A percentile compares a stretch with the other conserved stretches of the same genome.
Evolutionary conservation across 2,113 vertebrate species (phyloP).

Genomic region (Bubo scandiacus): DNA sequence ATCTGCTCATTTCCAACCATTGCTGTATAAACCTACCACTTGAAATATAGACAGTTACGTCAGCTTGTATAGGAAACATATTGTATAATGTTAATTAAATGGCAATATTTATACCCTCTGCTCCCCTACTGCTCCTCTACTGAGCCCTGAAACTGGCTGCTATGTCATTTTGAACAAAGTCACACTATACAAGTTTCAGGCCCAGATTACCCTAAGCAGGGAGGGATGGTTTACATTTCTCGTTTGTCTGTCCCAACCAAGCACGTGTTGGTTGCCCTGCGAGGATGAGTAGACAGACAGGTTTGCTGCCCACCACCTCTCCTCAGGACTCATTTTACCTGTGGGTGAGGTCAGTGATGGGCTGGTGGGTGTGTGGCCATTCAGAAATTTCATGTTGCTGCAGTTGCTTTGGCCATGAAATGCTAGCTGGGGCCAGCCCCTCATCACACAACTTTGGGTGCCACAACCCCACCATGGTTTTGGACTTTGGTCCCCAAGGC

Average conservation of each 20-base stretch:
- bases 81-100: slow-evolving; percentile 24
- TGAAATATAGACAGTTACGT: slow-evolving; percentile 26
- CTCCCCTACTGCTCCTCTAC: neutral
- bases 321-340: accelerated
- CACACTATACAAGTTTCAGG: neutral
- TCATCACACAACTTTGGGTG: accelerated
- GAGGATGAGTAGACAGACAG: accelerated
- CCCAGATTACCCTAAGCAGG: neutral
- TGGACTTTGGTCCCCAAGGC: neutral
- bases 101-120: neutral
- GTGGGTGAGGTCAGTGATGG: neutral
- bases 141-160: neutral
- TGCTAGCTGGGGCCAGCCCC: accelerated
- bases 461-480: accelerated
- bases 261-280: accelerated
- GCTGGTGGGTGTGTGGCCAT: accelerated
- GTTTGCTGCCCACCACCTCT: neutral
- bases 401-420: neutral
- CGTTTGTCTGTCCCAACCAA: accelerated
- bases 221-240: neutral
- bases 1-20: slow-evolving; percentile 24
- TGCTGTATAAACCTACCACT: neutral
- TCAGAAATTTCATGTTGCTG: neutral
- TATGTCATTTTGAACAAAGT: neutral
- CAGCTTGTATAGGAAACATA: slow-evolving; percentile 21